These are phyloP conservation scores for Myopa tessellatipennis DNA, from an alignment of 2,888 invertebrate species.

Conservation along the genomic window DNA sequence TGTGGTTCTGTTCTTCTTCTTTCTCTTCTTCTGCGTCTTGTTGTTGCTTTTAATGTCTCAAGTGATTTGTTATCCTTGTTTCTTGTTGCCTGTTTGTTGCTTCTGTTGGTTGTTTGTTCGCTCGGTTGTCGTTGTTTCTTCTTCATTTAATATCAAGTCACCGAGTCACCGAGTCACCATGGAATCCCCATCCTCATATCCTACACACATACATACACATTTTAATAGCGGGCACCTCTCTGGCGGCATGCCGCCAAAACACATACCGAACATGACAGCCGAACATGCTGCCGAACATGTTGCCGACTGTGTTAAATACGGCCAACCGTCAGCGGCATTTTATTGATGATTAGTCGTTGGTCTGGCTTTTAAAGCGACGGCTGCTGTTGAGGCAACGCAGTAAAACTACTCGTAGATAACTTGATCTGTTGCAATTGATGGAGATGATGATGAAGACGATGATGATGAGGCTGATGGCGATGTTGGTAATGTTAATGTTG, in stretches of 20 bases:
- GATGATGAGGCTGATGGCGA: too few relatives aligned
- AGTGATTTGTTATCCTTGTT: slow-evolving; percentile 9
- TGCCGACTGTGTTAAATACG: slow-evolving; percentile 28
- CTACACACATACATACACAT: too few relatives aligned
- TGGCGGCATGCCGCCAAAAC: slow-evolving; percentile 25
- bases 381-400: not conserved
- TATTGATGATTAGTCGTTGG: slow-evolving; percentile 20
- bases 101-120: not conserved
- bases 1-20: not conserved
- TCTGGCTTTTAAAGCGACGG: not conserved
- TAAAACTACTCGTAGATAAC: not conserved
- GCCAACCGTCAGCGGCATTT: slow-evolving; percentile 7
- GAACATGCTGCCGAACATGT: slow-evolving; percentile 26
- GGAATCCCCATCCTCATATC: too few relatives aligned
- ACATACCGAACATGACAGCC: slow-evolving; percentile 46
- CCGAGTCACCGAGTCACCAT: too few relatives aligned
- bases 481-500: too few relatives aligned
- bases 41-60: slow-evolving; percentile 47
- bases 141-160: not conserved
- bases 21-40: slow-evolving; percentile 46
- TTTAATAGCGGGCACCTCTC: not conserved
- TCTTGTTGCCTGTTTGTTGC: slow-evolving; percentile 29
- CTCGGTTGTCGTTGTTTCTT: not conserved
- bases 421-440: not conserved
- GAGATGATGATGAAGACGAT: too few relatives aligned